Evolutionary conservation across 2,113 vertebrate species (phyloP).

Genomic region (Actenoides lindsayi): DNA sequence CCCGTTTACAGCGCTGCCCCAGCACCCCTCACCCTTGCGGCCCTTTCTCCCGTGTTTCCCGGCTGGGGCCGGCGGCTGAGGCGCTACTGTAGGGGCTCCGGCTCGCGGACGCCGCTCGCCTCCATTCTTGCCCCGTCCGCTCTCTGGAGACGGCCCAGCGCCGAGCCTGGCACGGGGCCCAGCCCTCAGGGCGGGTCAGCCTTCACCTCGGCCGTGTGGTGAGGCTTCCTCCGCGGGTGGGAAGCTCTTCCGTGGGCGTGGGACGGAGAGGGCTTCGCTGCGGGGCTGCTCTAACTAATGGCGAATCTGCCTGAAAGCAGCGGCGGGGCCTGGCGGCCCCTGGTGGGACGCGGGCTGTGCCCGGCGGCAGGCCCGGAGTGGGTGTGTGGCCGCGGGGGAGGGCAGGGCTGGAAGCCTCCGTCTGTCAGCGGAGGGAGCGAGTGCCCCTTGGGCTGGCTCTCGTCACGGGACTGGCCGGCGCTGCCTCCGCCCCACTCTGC

Average conservation of each 20-base stretch:
- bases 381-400: no score
- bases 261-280: not conserved
- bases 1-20: not conserved
- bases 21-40: no score
- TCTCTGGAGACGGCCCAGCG: no score
- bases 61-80: not conserved
- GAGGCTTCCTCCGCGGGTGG: no score
- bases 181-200: no score
- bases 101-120: not conserved
- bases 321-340: no score
- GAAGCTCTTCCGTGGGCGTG: not conserved
- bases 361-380: not conserved
- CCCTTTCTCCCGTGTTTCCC: not conserved
- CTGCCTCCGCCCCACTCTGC: no score
- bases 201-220: not conserved
- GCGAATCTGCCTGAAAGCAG: no score
- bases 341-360: rapidly evolving
- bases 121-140: no score
- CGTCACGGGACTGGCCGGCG: rapidly evolving
- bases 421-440: not conserved
- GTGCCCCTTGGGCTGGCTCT: no score
- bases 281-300: not conserved
- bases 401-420: not conserved
- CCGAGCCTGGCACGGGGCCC: no score
- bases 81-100: not conserved